Evolutionary conservation across 2,888 invertebrate genomes (phyloP).

Genomic region (Drosophila pegasa): DNA sequence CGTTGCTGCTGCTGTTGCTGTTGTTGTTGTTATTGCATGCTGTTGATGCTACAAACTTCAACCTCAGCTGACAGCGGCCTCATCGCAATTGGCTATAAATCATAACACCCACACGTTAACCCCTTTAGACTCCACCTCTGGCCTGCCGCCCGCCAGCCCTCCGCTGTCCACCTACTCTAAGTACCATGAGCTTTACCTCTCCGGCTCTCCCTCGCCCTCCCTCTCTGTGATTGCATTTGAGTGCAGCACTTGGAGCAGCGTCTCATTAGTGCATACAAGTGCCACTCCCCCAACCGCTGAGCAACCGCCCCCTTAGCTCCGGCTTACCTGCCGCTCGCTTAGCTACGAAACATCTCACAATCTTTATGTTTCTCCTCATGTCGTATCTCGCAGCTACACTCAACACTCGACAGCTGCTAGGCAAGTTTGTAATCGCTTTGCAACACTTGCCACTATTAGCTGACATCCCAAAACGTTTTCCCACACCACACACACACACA

Average conservation of each 20-base stretch:
- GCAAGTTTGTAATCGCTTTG: conserved; percentile 58
- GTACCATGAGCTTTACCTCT: conserved; percentile 24
- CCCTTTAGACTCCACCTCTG: not conserved
- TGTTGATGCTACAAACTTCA: conserved; percentile 31
- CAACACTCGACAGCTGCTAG: conserved; percentile 61
- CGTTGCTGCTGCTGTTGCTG: conserved; percentile 11
- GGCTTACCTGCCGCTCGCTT: conserved; percentile 3
- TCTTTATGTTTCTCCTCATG: conserved; percentile 7
- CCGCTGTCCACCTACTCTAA: conserved; percentile 8
- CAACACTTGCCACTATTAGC: conserved; percentile 35
- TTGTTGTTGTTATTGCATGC: conserved; percentile 16
- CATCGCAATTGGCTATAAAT: conserved; percentile 76
- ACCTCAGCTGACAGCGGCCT: conserved; percentile 31
- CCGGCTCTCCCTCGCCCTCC: conserved; percentile 1
- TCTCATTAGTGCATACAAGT: conserved; percentile 58
- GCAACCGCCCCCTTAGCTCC: not conserved
- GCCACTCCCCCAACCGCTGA: conserved; percentile 13
- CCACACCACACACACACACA: conserved; percentile 56
- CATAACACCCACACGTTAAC: conserved; percentile 72
- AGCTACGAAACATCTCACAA: conserved; percentile 22
- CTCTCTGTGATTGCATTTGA: conserved; percentile 53
- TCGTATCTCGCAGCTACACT: conserved; percentile 48
- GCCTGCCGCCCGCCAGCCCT: not conserved
- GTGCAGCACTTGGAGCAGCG: conserved; percentile 40
- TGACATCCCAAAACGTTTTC: conserved; percentile 58